Percentiles rank a stretch among this genome's conserved stretches.
Conservation (phyloP, 2,888 invertebrate species). For the Latheticus oryzae region DNA sequence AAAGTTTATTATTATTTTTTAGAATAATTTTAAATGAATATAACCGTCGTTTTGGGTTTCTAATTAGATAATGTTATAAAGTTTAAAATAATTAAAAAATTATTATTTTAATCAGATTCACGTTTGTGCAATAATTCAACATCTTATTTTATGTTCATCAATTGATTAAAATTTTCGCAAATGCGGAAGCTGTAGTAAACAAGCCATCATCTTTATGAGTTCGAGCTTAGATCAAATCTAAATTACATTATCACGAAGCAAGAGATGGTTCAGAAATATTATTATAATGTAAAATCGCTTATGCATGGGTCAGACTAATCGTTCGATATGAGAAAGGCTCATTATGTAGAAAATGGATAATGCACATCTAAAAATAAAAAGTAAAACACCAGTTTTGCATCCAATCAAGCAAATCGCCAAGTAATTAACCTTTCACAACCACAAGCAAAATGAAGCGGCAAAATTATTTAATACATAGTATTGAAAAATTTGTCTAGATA, state of each 20-base stretch:
- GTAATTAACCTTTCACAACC: conserved; percentile 56
- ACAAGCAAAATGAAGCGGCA: conserved; percentile 50
- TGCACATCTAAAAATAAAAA: conserved; percentile 51
- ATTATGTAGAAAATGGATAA: conserved; percentile 63
- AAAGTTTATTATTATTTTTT: no score
- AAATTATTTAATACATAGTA: no score
- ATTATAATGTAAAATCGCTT: conserved; percentile 61
- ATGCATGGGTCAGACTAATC: conserved; percentile 56
- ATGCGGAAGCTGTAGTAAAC: conserved; percentile 49
- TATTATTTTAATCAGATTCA: no score
- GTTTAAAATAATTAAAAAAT: no score
- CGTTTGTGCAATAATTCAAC: no score
- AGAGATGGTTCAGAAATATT: conserved; percentile 60
- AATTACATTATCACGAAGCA: conserved; percentile 62
- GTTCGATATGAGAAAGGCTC: conserved; percentile 60
- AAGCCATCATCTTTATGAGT: conserved; percentile 47
- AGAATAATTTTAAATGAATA: no score
- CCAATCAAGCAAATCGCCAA: conserved; percentile 63
- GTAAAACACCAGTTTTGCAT: conserved; percentile 58
- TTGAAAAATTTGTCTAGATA: no score
- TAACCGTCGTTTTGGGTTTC: no score
- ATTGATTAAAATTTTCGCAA: conserved; percentile 44
- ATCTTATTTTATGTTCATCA: no score
- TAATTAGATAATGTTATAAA: no score
- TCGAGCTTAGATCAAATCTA: conserved; percentile 55